Percentiles rank a stretch among this genome's conserved stretches.
Conservation (phyloP, 1,140 invertebrate genomes). For the Myzus persicae region DNA sequence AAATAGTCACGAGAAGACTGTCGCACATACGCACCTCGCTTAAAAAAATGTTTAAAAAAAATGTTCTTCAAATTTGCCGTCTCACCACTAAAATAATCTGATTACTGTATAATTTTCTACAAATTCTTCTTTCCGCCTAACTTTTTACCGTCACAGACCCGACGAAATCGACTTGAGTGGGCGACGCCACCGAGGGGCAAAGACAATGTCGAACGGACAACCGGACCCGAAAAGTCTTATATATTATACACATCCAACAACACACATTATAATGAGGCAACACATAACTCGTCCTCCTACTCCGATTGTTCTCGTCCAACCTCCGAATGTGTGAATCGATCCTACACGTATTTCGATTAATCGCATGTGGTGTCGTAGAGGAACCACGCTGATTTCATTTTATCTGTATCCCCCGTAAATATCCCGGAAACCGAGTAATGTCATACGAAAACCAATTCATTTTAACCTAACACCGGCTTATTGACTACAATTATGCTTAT, state of each 20-base stretch:
- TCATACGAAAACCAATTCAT: neutral
- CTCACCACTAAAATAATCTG: neutral
- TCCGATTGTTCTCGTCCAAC: constrained; percentile 48
- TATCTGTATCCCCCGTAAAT: neutral
- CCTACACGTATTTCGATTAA: constrained; percentile 43
- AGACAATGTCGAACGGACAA: constrained; percentile 27
- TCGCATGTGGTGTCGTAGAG: neutral
- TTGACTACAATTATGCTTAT: neutral
- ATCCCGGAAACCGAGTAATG: neutral
- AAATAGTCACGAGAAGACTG: neutral
- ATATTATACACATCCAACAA: neutral
- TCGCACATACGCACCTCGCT: too few species aligned
- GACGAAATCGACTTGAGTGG: neutral
- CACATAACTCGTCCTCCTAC: constrained; percentile 48
- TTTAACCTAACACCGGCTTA: neutral
- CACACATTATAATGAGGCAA: constrained; percentile 31
- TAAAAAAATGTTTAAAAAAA: too few species aligned
- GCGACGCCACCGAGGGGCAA: neutral
- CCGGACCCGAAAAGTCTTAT: neutral
- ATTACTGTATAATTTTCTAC: neutral
- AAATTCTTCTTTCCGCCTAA: neutral
- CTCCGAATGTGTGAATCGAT: constrained; percentile 29
- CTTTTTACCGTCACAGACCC: neutral
- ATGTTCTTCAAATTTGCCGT: neutral
- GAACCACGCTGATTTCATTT: constrained; percentile 38